phyloP scores from a whole-genome alignment of 2,888 invertebrate genomes.

The Pycnomerus fuliginosus region DNA sequence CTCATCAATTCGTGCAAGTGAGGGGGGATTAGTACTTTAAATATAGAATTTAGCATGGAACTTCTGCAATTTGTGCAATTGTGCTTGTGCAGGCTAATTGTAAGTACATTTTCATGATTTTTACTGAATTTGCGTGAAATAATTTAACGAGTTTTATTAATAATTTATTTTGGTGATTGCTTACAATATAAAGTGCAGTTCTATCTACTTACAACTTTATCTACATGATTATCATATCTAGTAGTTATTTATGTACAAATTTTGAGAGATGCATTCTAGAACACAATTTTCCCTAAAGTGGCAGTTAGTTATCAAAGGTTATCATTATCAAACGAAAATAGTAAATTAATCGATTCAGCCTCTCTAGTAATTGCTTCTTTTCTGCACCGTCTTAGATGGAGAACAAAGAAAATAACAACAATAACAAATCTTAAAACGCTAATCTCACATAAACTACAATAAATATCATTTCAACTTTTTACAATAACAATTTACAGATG shows the following conservation, averaged over 20 bases:
- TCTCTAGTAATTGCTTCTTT: constrained; percentile 6
- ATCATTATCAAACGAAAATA: constrained; percentile 8
- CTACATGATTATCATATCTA: constrained; percentile 31
- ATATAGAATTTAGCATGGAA: no score
- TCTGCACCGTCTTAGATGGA: constrained; percentile 1
- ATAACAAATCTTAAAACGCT: constrained; percentile 7
- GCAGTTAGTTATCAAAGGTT: constrained; percentile 16
- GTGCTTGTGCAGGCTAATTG: no score
- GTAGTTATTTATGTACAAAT: constrained; percentile 27
- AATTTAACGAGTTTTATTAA: constrained; percentile 23
- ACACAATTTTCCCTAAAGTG: constrained; percentile 10
- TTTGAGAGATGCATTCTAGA: constrained; percentile 15
- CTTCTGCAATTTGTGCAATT: no score
- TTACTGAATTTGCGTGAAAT: no score
- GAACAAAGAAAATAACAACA: no score
- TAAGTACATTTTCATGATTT: no score
- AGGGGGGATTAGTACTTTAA: no score
- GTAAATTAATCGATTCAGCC: constrained; percentile 9
- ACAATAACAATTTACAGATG: neutral
- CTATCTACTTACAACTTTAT: constrained; percentile 28
- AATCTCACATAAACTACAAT: constrained; percentile 3
- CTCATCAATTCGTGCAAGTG: no score
- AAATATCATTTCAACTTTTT: constrained; percentile 5
- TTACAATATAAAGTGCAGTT: constrained; percentile 36
- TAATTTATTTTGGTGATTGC: constrained; percentile 34